Evolutionary conservation across 2,888 invertebrate species (phyloP).

Genomic region (Heliconius hortense): DNA sequence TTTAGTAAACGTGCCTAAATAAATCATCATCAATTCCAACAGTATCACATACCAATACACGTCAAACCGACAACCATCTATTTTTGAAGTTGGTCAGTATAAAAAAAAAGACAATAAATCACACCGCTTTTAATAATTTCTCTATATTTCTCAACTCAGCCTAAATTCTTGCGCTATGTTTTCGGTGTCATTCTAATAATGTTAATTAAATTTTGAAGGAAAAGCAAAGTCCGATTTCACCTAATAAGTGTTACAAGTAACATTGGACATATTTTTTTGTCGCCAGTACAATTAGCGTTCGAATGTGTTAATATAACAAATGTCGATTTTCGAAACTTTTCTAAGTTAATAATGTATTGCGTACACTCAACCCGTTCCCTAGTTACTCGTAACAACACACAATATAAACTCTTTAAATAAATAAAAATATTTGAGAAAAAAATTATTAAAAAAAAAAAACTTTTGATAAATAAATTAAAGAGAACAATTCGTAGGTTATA

Average conservation of each 20-base stretch:
- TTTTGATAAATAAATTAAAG: too few species aligned
- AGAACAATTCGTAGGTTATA: too few species aligned
- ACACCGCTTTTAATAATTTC: neutral
- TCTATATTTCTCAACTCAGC: conserved; percentile 1
- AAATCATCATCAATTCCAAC: too few species aligned
- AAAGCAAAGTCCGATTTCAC: conserved; percentile 56
- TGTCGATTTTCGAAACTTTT: conserved; percentile 63
- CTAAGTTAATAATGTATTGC: conserved; percentile 51
- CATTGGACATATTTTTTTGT: conserved; percentile 56
- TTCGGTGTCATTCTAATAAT: conserved; percentile 70
- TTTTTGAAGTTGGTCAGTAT: too few species aligned
- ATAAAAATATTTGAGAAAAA: conserved; percentile 57
- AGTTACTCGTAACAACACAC: neutral
- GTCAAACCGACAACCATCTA: too few species aligned
- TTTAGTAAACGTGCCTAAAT: too few species aligned
- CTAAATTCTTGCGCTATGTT: conserved; percentile 14
- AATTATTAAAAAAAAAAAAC: too few species aligned
- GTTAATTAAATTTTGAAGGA: conserved; percentile 79
- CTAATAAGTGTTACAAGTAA: conserved; percentile 77
- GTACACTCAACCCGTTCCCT: conserved; percentile 27
- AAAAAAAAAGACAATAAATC: conserved; percentile 10
- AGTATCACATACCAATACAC: too few species aligned
- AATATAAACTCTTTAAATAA: conserved; percentile 31
- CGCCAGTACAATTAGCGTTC: conserved; percentile 73
- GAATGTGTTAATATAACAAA: conserved; percentile 74